Evolutionary conservation across 2,888 invertebrate genomes (phyloP).

Genomic region (Parnassius apollo): DNA sequence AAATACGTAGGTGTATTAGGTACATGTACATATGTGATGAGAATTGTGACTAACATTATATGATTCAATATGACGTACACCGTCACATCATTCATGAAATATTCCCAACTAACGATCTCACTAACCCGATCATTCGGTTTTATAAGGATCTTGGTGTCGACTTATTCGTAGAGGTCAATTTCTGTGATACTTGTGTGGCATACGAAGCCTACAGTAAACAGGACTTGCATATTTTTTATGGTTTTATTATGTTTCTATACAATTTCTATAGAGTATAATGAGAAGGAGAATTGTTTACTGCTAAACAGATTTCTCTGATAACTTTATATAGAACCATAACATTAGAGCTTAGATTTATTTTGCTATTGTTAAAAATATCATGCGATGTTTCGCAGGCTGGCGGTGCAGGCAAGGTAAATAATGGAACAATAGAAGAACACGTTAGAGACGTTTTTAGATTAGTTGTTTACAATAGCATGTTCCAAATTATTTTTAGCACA

Average conservation of each 20-base stretch:
- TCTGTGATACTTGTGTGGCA: no score
- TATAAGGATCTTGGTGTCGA: no score
- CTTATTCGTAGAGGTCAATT: no score
- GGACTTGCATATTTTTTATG: background rate
- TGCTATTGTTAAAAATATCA: slow-evolving; percentile 9
- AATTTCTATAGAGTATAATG: no score
- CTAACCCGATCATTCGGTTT: background rate
- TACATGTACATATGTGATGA: slow-evolving; percentile 34
- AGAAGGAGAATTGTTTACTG: no score
- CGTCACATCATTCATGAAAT: slow-evolving; percentile 4
- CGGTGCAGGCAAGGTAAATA: slow-evolving; percentile 75
- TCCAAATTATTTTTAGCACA: slow-evolving; percentile 48
- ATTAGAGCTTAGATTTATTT: no score
- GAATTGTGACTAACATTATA: slow-evolving; percentile 32
- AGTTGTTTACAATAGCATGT: slow-evolving; percentile 59
- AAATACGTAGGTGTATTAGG: slow-evolving; percentile 32
- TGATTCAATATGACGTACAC: slow-evolving; percentile 2
- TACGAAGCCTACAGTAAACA: no score
- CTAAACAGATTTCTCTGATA: no score
- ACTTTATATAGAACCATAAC: no score
- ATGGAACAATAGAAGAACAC: slow-evolving; percentile 40
- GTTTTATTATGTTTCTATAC: background rate
- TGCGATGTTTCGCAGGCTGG: slow-evolving; percentile 71
- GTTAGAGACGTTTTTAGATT: slow-evolving; percentile 48
- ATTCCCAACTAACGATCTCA: slow-evolving; percentile 14